phyloP scores from a whole-genome alignment of 2,888 invertebrate species.

The Ditula angustiorana region DNA sequence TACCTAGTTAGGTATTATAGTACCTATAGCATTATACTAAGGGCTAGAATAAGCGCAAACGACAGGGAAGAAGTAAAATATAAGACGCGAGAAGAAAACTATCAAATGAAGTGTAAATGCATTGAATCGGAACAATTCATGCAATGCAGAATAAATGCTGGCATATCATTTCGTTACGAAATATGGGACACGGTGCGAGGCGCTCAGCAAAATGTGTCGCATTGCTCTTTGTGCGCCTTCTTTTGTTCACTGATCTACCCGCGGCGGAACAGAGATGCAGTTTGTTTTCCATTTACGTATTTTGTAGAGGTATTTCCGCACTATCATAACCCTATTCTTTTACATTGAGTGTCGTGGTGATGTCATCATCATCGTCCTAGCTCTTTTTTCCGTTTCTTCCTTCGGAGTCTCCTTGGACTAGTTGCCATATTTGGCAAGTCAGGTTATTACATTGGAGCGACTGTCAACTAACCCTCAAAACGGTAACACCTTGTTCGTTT shows the following conservation, averaged over 20 bases:
- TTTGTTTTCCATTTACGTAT: slow-evolving; percentile 42
- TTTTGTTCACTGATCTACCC: slow-evolving; percentile 78
- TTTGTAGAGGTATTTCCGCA: slow-evolving; percentile 16
- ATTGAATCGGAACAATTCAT: slow-evolving; percentile 51
- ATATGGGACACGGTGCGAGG: slow-evolving; percentile 77
- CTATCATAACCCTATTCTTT: slow-evolving; percentile 13
- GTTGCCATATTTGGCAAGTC: too few species aligned
- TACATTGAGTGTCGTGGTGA: not conserved
- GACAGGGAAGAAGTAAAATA: slow-evolving; percentile 21
- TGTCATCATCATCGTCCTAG: too few species aligned
- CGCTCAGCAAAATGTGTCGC: slow-evolving; percentile 77
- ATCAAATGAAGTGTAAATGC: slow-evolving; percentile 41
- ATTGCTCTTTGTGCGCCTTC: slow-evolving; percentile 80
- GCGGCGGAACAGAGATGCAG: slow-evolving; percentile 51
- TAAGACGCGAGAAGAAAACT: slow-evolving; percentile 25
- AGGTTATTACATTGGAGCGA: too few species aligned
- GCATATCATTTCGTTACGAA: slow-evolving; percentile 80
- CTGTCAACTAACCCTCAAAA: too few species aligned
- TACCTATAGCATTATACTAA: too few species aligned
- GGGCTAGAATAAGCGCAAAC: slow-evolving; percentile 13
- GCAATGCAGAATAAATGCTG: slow-evolving; percentile 68
- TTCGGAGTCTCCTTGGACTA: too few species aligned
- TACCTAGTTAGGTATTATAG: too few species aligned
- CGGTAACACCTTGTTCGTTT: too few species aligned
- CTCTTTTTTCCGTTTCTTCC: too few species aligned